phyloP scores from a whole-genome alignment of 1,140 invertebrate genomes.

The Halictus rubicundus region DNA sequence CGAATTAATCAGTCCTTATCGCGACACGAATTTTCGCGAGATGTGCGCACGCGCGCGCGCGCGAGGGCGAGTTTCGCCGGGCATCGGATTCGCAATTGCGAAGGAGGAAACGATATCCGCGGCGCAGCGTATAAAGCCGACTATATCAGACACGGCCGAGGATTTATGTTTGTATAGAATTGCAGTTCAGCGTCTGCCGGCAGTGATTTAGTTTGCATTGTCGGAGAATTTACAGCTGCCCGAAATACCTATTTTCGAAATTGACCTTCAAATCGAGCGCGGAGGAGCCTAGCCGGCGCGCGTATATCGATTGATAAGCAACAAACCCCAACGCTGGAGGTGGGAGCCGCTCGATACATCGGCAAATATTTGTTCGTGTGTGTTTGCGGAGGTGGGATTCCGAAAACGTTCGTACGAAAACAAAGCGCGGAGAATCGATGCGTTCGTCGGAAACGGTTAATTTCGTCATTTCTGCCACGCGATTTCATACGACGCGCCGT shows the following conservation, averaged over 20 bases:
- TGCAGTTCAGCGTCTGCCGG: constrained; percentile 40
- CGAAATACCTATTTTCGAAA: constrained; percentile 25
- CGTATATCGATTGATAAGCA: constrained; percentile 21
- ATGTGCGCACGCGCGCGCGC: not conserved
- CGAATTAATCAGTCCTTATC: not conserved
- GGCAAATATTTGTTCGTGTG: constrained; percentile 4
- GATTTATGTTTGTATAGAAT: constrained; percentile 52
- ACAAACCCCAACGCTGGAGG: not conserved
- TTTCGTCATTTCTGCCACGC: not conserved
- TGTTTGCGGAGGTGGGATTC: constrained; percentile 8
- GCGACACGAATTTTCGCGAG: constrained; percentile 8
- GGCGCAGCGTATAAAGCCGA: constrained; percentile 27
- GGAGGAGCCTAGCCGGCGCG: too few relatives aligned
- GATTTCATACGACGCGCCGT: too few relatives aligned
- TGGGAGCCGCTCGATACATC: not conserved
- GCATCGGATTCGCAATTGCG: constrained; percentile 11
- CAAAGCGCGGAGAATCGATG: constrained; percentile 7
- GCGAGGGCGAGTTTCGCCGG: not conserved
- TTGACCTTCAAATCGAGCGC: constrained; percentile 33
- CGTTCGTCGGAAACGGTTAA: not conserved
- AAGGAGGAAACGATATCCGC: constrained; percentile 37
- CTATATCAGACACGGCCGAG: constrained; percentile 25
- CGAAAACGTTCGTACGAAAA: constrained; percentile 15
- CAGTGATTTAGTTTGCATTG: constrained; percentile 47
- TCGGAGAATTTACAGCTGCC: constrained; percentile 36